Base-by-base conservation (phyloP, 2,113 vertebrate species). In the Eclectus roratus region DNA sequence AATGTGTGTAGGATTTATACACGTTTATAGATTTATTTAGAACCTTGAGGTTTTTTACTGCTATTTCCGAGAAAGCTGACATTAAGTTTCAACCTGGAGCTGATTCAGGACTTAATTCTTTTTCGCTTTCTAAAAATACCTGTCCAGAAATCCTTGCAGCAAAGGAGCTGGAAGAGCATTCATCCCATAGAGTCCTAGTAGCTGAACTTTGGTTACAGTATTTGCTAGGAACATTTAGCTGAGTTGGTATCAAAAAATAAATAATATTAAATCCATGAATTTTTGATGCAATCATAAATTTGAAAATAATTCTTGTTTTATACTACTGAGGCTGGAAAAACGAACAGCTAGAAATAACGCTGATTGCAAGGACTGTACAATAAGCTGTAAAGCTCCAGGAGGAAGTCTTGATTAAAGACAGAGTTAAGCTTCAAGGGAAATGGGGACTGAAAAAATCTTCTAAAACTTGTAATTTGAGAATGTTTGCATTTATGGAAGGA, bases 401-500 rank as follows among this genome's bases (percentile, higher is more conserved):
- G 37, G 52, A 90, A 81, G 24, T 65, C 60, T 88, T 96, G 82
- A 95, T 96, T 96, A 91, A 93, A 95, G 77, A 56, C 72, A 80
- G 44, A 1, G 2, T 78, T 84, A 88, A 90, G 41, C 35, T 94
- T 72, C 72, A 94, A 95, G 92, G 47, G 93, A 95, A 95, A 96
- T 65, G 90, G 61, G 79, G 69, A 65, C 64, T 81, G 69, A 89
- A 95, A 92, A 93, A 92, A 69, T 91, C 35, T 92, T 90, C 86
- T 85, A 79, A 86, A 92, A 93, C 58, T 72, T 93, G 80, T 94
- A 91, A 96, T 78, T 84, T 87, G 93, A 94, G 83, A 94, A 80
- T 29, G 7, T 95, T 95, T 96, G 66, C 37, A 37, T 88, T 94
- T 94, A 89, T 80, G 76, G 95, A 91, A 90, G 76, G 71, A 41